Evolutionary conservation across 1,140 invertebrate species (phyloP).

Genomic region (Danaus plexippus): DNA sequence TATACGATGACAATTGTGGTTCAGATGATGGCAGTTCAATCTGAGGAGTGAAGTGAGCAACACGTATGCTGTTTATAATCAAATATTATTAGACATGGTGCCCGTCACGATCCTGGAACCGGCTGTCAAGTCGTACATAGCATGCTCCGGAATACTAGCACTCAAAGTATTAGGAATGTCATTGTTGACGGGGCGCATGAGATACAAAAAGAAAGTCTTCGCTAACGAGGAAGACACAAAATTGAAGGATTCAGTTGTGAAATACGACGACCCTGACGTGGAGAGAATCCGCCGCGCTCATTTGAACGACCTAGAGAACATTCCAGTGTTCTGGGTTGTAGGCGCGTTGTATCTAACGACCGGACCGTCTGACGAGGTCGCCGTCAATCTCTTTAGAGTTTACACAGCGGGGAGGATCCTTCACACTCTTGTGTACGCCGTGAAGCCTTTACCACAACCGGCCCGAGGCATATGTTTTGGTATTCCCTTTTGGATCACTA

Average conservation of each 20-base stretch:
- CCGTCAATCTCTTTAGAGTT: constrained; percentile 73
- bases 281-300: constrained; percentile 76
- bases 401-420: constrained; percentile 74
- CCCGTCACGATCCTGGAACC: constrained; percentile 39
- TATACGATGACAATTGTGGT: too few relatives aligned
- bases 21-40: too few relatives aligned
- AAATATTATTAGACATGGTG: constrained; percentile 22
- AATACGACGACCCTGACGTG: constrained; percentile 69
- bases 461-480: constrained; percentile 37
- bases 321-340: constrained; percentile 77
- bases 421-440: constrained; percentile 78
- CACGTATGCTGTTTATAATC: too few relatives aligned
- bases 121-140: constrained; percentile 61
- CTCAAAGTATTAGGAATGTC: constrained; percentile 71
- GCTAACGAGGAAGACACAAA: constrained; percentile 53
- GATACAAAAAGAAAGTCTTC: constrained; percentile 60
- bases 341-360: constrained; percentile 77
- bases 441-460: constrained; percentile 52
- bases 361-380: constrained; percentile 68
- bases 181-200: constrained; percentile 54
- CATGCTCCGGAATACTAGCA: constrained; percentile 68
- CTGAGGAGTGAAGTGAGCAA: too few relatives aligned
- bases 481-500: constrained; percentile 36
- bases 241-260: constrained; percentile 42
- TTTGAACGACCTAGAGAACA: constrained; percentile 84